Evolutionary conservation across 2,113 vertebrate genomes (phyloP), one percentile per base, ranked within the genome.

Genomic region (Tamias sibiricus): DNA sequence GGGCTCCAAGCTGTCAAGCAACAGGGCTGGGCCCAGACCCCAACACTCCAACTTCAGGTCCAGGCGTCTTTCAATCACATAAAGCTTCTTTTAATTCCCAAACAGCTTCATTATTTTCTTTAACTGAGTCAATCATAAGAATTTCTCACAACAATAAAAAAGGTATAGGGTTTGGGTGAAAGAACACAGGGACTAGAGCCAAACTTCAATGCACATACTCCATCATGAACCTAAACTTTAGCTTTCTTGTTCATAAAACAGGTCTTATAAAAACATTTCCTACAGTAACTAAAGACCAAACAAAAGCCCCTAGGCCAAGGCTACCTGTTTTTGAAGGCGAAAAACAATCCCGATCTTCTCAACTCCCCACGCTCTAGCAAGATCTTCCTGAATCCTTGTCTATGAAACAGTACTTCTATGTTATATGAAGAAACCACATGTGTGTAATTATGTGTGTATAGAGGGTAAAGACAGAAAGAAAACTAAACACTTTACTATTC

Each of bases 61-160:
- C 26, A 52, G 8, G 66, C 28, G 82, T 76, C 37, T 94, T 92
- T 89, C 10, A 57, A 44, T 30, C 42, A 69, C 4, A 64, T 1
- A 81, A n/a, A 93, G 42, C 19, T 47, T 40, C 59, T 74, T 87
- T 84, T 35, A 57, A 54, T 40, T 28, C 30, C 10, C 4, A 35
- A 87, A 92, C 4, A 42, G 64, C 44, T 81, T 59, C 40, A 62
- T 75, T 76, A 89, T 80, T 95, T 87, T 77, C 52, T 90, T 88
- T 76, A 81, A 47, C 72, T 81, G 52, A 94, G 40, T 47, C 59
- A 87, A 40, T 76, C 44, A 47, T 1, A 84, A 77, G 8, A 72
- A 76, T 20, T 16, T 87, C 57, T 79, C 74, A 62, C 57, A 64
- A 64, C 22, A 62, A 79, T 75, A 76, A 72, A 77, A 42, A 12